Evolutionary conservation across 1,140 invertebrate genomes (phyloP).

Genomic region (Bathynomus jamesi): DNA sequence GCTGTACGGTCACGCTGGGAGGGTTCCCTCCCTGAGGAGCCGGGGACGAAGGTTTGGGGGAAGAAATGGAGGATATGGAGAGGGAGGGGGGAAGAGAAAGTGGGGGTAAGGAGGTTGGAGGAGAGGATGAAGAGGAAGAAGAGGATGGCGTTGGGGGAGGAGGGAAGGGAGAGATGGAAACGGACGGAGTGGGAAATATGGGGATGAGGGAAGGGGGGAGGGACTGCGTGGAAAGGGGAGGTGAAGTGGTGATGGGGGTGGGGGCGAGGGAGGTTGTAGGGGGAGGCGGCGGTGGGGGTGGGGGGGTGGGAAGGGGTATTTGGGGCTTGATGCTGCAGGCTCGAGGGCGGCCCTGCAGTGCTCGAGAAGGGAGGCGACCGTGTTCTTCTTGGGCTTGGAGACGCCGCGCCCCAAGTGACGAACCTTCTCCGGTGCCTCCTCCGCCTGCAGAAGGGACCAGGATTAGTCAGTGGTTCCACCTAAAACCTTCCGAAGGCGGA

Average conservation of each 20-base stretch:
- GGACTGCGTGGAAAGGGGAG: conserved; percentile 1
- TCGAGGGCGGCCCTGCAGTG: conserved; percentile 34
- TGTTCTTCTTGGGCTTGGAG: conserved; percentile 83
- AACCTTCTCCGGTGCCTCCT: conserved; percentile 27
- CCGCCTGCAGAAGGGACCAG: conserved; percentile 40
- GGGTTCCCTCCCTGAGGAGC: not conserved
- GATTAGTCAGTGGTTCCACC: not conserved
- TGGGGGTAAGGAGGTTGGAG: not conserved
- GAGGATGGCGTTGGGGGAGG: conserved; percentile 4
- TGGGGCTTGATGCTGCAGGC: conserved; percentile 34
- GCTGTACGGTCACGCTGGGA: not conserved
- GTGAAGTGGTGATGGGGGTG: conserved; percentile 10
- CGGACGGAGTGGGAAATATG: not conserved
- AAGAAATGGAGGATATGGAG: not conserved
- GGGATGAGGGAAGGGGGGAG: conserved; percentile 13
- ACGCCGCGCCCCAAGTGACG: conserved; percentile 72
- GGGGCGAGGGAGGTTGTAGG: conserved; percentile 2
- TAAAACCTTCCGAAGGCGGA: not conserved
- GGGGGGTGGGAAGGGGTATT: conserved; percentile 32
- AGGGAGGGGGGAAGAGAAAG: not conserved
- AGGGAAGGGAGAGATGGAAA: conserved; percentile 10
- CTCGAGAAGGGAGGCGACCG: conserved; percentile 73
- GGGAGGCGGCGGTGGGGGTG: not conserved
- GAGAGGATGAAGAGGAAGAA: not conserved
- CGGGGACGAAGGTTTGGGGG: not conserved